Base-by-base conservation (phyloP, 2,888 invertebrate species). In the Andrena haemorrhoa region DNA sequence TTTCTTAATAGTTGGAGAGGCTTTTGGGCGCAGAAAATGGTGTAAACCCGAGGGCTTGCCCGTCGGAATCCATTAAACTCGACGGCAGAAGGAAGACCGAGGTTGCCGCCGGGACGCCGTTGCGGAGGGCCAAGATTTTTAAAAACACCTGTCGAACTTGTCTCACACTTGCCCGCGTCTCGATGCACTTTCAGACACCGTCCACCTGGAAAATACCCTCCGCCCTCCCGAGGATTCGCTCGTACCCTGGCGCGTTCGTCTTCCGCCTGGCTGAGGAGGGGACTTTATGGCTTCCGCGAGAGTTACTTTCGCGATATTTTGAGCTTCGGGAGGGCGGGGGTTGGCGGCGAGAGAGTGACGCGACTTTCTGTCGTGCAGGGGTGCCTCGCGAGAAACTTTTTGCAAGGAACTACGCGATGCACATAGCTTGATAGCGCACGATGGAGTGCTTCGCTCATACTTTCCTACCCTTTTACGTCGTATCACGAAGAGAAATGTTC, bases 401-500 rank as follows among this genome's bases (percentile, higher is more conserved):
- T 78, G 49, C 83, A 23, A 26, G 68, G 56, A 79, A 79, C 29
- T 66, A 31, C 61, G 73, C 63, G 83, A 87, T 83, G 87, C 80
- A 79, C 75, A 77, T 69, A 69, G 47, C 33, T 74, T 68, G 86
- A 87, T 87, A 87, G 64, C 82, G 85, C 23, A 26, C 66, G 79
- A 87, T 83, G 77, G 65, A 83, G 75, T 77, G 76, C 72, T 66
- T 71, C 74, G 66, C 88, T 89, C 89, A 89, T 88, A 87, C 86
- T 84, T 84, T 88, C 87, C 79, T 84, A 84, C 81, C 86, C 79
- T 83, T 85, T 86, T 85, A 86, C 88, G 86, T 49, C 76, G 79
- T 84, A 83, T 84, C 84, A 64, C 76, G 79, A 79, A 81, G 79
- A 87, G 86, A 87, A 89, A 89, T 88, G 89, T 86, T 84, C 85